Percentiles rank a stretch among this genome's conserved stretches.
These are phyloP conservation scores for Euspilapteryx auroguttella DNA, from an alignment of 2,888 invertebrate genomes.

Conservation along the genomic window DNA sequence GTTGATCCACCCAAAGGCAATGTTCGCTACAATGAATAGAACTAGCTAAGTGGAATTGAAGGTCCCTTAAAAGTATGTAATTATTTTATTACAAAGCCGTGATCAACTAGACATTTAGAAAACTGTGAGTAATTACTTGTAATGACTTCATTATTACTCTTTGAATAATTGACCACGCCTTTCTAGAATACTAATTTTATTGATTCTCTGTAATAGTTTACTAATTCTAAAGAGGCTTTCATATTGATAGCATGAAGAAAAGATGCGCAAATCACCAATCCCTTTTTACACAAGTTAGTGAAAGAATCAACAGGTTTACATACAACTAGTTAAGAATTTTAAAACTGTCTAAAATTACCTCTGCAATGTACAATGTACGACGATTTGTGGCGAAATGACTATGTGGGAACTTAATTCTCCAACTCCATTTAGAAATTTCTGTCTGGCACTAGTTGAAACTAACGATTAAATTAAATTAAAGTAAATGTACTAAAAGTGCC, in stretches of 20 bases:
- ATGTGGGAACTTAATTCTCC: conserved; percentile 57
- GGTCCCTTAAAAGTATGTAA: conserved; percentile 60
- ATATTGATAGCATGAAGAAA: conserved; percentile 52
- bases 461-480: not conserved
- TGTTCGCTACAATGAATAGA: conserved; percentile 55
- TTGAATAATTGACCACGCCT: conserved; percentile 49
- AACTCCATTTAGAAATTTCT: conserved; percentile 47
- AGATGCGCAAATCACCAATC: conserved; percentile 48
- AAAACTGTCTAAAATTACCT: conserved; percentile 30
- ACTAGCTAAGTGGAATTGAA: conserved; percentile 60
- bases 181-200: conserved; percentile 49
- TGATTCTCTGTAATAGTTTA: conserved; percentile 45
- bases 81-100: conserved; percentile 38
- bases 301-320: conserved; percentile 28
- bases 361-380: conserved; percentile 33
- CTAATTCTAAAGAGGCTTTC: conserved; percentile 56
- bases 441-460: not conserved
- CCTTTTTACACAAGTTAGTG: conserved; percentile 38
- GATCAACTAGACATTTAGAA: conserved; percentile 35
- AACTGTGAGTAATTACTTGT: not conserved
- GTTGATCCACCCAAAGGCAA: conserved; percentile 43
- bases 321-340: conserved; percentile 33
- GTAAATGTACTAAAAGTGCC: conserved; percentile 11
- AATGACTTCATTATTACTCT: not conserved
- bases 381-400: conserved; percentile 24